A percentile compares a stretch with the other conserved stretches of the same genome.
These are phyloP conservation scores for Alaudala cheleensis DNA, from an alignment of 2,113 vertebrate species.

Conservation along the genomic window DNA sequence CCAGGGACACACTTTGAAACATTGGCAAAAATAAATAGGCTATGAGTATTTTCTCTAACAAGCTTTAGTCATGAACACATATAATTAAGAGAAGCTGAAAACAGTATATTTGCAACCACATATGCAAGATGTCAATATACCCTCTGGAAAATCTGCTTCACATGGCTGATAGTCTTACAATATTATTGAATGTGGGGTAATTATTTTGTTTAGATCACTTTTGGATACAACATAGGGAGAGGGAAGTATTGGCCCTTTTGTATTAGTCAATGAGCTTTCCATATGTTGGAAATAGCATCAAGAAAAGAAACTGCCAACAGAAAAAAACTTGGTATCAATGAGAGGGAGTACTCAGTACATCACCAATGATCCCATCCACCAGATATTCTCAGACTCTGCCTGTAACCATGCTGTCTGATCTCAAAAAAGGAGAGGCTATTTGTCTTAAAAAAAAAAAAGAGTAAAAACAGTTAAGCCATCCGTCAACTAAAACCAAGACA, in stretches of 20 bases:
- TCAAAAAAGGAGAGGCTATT: constrained; percentile 8
- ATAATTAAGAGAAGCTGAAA: neutral
- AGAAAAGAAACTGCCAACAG: neutral
- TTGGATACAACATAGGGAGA: constrained; percentile 21
- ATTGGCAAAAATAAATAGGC: neutral
- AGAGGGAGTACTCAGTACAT: neutral
- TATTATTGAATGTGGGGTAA: neutral
- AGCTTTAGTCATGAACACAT: neutral
- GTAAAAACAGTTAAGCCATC: constrained; percentile 20
- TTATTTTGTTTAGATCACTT: constrained; percentile 59
- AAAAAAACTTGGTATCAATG: constrained; percentile 12
- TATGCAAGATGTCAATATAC: neutral
- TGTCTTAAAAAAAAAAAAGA: neutral
- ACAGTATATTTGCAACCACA: neutral
- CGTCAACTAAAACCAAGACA: constrained; percentile 23
- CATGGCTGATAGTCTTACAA: neutral
- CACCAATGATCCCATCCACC: neutral
- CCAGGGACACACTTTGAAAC: neutral
- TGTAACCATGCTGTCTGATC: neutral
- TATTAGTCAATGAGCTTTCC: constrained; percentile 36
- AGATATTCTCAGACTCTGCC: constrained; percentile 11
- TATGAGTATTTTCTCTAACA: neutral
- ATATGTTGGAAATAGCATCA: constrained; percentile 10
- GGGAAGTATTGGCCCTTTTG: neutral
- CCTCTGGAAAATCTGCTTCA: constrained; percentile 39